Base-by-base conservation (phyloP, 2,113 vertebrate species). In the Ramphastos sulfuratus region DNA sequence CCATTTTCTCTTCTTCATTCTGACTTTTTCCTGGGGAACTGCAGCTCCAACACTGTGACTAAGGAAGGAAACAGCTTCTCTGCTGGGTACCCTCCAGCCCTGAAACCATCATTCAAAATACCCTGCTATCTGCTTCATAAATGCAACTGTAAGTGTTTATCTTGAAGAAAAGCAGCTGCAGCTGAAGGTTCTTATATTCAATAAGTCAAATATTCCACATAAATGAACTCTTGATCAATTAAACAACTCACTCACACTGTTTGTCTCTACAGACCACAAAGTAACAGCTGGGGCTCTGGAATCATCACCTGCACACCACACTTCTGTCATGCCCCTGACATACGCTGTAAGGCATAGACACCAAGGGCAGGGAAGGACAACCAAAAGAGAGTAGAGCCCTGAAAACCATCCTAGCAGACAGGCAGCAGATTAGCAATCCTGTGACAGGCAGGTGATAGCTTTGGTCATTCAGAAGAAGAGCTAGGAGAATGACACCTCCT, bases 241-340 rank as follows among this genome's bases (percentile, higher is more conserved):
- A 54, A 95, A 82, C 84, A 94, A 64, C 60, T 90, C n/a, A 15
- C 92, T 96, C 84, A 73, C 85, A 77, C 90, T 46, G n/a, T 66
- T 77, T 12, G 10, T 94, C 90, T 89, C 92, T 74, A 70, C 75
- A 96, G 93, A 92, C 50, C 67, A 83, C 46, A 19, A 12, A 73
- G 60, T 71, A 92, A 93, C 85, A 95, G 86, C 86, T 93, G 91
- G 76, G 73, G 71, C 39, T 76, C 72, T 3, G 55, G 67, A 89
- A 93, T 35, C 76, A 82, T 77, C 85, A 90, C 78, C 23, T 63
- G 73, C 83, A 85, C 55, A 21, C 15, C 1, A 19, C 8, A n/a
- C 42, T 91, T 96, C 52, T 4, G 8, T n/a, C 9, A 1, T 85
- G 80, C 28, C 69, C 82, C 58, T 21, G 76, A 23, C 85, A 93